These are phyloP conservation scores for Netelia fuscicornis DNA, from an alignment of 2,888 invertebrate species.

Conservation along the genomic window DNA sequence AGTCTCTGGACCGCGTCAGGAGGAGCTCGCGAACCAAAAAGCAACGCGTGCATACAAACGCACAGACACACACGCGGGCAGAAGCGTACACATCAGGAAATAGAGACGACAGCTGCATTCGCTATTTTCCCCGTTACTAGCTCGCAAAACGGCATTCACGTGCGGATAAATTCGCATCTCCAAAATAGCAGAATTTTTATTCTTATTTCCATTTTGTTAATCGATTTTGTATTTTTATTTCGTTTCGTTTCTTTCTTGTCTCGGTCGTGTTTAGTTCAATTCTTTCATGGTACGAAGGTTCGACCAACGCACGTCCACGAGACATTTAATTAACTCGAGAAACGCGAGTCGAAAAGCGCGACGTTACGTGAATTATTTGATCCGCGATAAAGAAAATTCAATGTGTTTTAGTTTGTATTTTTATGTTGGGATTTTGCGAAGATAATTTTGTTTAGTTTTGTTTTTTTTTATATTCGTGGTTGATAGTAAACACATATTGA, in stretches of 20 bases:
- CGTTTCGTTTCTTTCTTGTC: not conserved
- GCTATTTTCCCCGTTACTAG: conserved; percentile 7
- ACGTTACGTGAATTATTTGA: not conserved
- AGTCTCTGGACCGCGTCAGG: conserved; percentile 61
- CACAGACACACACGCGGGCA: too few species aligned
- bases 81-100: conserved; percentile 53
- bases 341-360: not conserved
- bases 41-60: conserved; percentile 3
- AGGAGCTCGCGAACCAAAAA: conserved; percentile 46
- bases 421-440: too few species aligned
- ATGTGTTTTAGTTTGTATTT: too few species aligned
- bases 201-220: not conserved
- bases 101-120: conserved; percentile 76
- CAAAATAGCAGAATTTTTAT: conserved; percentile 41
- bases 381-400: not conserved
- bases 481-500: too few species aligned
- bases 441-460: not conserved
- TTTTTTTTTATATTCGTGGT: not conserved
- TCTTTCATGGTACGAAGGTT: conserved; percentile 21
- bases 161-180: conserved; percentile 70
- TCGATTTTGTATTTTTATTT: not conserved
- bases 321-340: not conserved
- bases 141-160: conserved; percentile 53
- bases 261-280: conserved; percentile 4
- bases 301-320: conserved; percentile 1